These are phyloP conservation scores for Anastrepha ludens DNA, from an alignment of 1,140 invertebrate genomes.

Conservation along the genomic window DNA sequence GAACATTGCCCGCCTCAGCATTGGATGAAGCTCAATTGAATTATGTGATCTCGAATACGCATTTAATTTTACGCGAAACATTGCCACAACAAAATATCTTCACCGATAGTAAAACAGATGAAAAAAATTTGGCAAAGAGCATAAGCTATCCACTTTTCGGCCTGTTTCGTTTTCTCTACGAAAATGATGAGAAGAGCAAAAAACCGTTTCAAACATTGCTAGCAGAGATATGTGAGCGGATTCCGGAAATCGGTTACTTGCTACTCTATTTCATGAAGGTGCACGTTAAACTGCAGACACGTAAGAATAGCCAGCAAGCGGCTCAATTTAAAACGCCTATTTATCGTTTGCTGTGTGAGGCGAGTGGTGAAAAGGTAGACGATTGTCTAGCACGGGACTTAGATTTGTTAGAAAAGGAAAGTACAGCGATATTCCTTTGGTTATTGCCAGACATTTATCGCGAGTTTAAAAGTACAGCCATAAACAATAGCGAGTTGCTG, in stretches of 20 bases:
- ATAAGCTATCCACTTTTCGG: constrained; percentile 88
- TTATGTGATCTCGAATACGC: constrained; percentile 71
- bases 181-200: constrained; percentile 86
- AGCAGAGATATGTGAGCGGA: constrained; percentile 80
- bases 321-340: constrained; percentile 87
- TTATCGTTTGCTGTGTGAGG: constrained; percentile 91
- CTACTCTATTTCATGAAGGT: constrained; percentile 91
- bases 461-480: constrained; percentile 89
- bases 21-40: constrained; percentile 70
- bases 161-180: constrained; percentile 82
- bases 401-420: constrained; percentile 90
- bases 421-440: constrained; percentile 90
- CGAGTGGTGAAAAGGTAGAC: constrained; percentile 83
- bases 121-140: constrained; percentile 80
- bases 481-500: constrained; percentile 90
- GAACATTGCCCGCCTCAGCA: constrained; percentile 65
- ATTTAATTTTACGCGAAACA: constrained; percentile 70
- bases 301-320: constrained; percentile 75
- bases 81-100: constrained; percentile 69
- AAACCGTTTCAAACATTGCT: constrained; percentile 83
- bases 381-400: constrained; percentile 77
- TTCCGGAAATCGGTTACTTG: constrained; percentile 87
- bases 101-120: constrained; percentile 75
- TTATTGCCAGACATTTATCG: constrained; percentile 93
- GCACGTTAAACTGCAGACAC: constrained; percentile 76